Evolutionary conservation across 2,797 vertebrate species (phyloP).

Genomic region (Channallabes apus): DNA sequence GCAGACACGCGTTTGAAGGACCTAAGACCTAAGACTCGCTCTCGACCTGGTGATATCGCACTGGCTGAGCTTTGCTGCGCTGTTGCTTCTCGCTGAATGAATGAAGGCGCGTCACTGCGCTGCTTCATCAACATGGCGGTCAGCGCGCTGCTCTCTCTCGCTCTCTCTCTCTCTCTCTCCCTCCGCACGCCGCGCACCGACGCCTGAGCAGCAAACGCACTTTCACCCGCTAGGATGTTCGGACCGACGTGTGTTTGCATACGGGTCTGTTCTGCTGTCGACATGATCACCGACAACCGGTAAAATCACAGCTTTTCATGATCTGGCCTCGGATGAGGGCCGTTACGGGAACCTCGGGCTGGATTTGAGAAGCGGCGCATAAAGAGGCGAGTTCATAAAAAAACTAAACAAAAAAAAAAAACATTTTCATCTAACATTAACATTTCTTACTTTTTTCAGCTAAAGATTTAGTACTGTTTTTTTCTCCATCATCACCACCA

Average conservation of each 20-base stretch:
- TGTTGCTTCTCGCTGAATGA: slow-evolving; percentile 2
- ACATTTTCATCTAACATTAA: background rate
- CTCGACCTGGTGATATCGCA: background rate
- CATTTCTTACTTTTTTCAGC: background rate
- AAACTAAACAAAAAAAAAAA: background rate
- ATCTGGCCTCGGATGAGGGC: slow-evolving; percentile 53
- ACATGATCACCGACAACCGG: slow-evolving; percentile 17
- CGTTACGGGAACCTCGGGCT: slow-evolving; percentile 64
- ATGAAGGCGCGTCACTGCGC: slow-evolving; percentile 47
- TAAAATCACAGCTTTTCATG: slow-evolving; percentile 2
- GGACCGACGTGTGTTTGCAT: background rate
- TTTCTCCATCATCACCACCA: background rate
- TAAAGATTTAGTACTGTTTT: background rate
- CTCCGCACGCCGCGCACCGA: background rate
- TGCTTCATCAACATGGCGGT: slow-evolving; percentile 45
- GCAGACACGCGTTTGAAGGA: background rate
- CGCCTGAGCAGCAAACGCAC: background rate
- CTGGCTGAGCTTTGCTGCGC: slow-evolving; percentile 3
- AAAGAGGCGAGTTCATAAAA: slow-evolving; percentile 20
- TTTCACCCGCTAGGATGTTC: background rate
- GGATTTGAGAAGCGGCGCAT: slow-evolving; percentile 65
- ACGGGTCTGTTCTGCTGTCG: background rate
- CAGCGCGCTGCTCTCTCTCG: background rate
- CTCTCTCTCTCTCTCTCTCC: no score
- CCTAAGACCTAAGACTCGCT: background rate